A percentile compares a stretch with the other conserved stretches of the same genome.
Evolutionary conservation across 2,797 vertebrate genomes (phyloP).

Genomic region (Eulemur rubriventer): DNA sequence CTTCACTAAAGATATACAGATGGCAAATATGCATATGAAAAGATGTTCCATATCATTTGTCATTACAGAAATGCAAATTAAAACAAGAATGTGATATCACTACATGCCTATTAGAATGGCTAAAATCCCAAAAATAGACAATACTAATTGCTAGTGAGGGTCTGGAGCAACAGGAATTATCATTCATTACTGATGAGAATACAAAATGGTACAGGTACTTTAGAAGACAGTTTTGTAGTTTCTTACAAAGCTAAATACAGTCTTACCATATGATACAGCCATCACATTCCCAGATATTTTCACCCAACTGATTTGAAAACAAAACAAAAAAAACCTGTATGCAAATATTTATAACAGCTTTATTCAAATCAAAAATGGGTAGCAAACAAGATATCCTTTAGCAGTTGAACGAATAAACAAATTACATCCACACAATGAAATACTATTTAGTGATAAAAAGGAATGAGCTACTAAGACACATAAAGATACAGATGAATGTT

Average conservation of each 20-base stretch:
- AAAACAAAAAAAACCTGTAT: background rate
- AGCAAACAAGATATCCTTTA: background rate
- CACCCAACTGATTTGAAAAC: background rate
- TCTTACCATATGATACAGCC: background rate
- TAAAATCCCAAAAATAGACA: background rate
- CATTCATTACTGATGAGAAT: background rate
- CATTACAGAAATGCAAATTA: conserved; percentile 39
- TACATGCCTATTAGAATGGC: background rate
- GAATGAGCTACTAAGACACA: background rate
- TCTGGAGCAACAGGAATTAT: background rate
- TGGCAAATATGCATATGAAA: background rate
- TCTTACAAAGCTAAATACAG: conserved; percentile 21
- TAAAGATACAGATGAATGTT: conserved; percentile 16
- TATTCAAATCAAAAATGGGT: conserved; percentile 13
- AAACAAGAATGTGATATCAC: conserved; percentile 28
- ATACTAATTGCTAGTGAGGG: background rate
- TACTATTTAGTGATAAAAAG: background rate
- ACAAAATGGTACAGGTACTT: background rate
- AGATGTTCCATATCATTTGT: background rate
- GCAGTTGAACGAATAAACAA: background rate
- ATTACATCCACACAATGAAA: background rate
- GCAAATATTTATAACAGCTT: conserved; percentile 3
- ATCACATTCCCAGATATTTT: background rate
- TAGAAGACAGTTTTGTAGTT: background rate
- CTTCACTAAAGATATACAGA: background rate